These are phyloP conservation scores for Oxytorus armatus DNA, from an alignment of 2,888 invertebrate genomes.

Conservation along the genomic window DNA sequence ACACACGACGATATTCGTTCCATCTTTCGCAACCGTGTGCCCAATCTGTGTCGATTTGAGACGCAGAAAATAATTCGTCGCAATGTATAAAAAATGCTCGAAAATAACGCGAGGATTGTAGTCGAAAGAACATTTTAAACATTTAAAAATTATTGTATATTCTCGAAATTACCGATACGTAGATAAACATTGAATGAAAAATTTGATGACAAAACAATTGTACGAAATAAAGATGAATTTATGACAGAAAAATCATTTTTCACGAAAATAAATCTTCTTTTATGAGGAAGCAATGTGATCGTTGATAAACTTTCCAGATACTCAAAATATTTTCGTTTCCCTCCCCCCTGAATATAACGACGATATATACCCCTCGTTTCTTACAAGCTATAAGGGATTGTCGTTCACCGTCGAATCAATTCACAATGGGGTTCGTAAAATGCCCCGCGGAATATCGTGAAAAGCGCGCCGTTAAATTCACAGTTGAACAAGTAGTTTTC, in stretches of 20 bases:
- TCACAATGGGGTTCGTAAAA: constrained; percentile 23
- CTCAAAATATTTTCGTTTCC: not conserved
- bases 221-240: too few species aligned
- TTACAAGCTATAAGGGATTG: not conserved
- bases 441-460: constrained; percentile 19
- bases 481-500: constrained; percentile 49
- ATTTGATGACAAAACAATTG: too few species aligned
- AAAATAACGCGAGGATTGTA: not conserved
- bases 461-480: constrained; percentile 48
- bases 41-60: constrained; percentile 13
- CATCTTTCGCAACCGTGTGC: constrained; percentile 37
- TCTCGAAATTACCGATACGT: too few species aligned
- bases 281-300: not conserved
- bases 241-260: not conserved
- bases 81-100: not conserved
- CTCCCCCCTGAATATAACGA: not conserved
- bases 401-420: constrained; percentile 20
- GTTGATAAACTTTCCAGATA: not conserved
- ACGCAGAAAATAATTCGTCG: constrained; percentile 17
- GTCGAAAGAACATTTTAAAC: too few species aligned
- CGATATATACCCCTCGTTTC: not conserved
- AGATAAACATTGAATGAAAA: too few species aligned
- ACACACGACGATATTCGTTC: constrained; percentile 41
- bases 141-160: too few species aligned
- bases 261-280: not conserved